Evolutionary conservation across 2,113 vertebrate species (phyloP).

Genomic region (Archocentrus centrarchus): DNA sequence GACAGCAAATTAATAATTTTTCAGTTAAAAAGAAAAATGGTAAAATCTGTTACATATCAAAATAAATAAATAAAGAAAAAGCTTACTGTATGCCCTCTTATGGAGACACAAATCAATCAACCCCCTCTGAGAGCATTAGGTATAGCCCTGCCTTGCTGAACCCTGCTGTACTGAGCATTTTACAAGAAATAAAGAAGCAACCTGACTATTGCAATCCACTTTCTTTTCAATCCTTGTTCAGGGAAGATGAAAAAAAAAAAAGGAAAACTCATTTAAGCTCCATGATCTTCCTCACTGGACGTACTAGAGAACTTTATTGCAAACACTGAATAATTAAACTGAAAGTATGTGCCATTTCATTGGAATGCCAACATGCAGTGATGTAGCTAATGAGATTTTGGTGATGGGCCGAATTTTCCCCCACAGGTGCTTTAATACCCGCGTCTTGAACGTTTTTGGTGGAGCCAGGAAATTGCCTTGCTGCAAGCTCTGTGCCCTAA

Average conservation of each 20-base stretch:
- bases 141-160: background rate
- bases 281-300: constrained; percentile 21
- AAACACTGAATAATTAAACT: constrained; percentile 54
- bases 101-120: background rate
- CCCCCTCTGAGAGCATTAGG: no score
- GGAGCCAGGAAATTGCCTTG: constrained; percentile 39
- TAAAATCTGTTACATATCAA: background rate
- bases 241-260: background rate
- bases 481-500: background rate
- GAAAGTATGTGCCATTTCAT: constrained; percentile 17
- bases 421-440: constrained; percentile 41
- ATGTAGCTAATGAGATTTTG: constrained; percentile 52
- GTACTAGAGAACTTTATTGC: background rate
- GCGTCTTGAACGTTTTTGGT: constrained; percentile 5
- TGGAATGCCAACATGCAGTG: constrained; percentile 20
- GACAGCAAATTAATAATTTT: background rate
- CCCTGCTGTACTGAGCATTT: background rate
- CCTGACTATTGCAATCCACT: background rate
- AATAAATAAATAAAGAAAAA: background rate
- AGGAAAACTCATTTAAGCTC: background rate
- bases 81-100: fast-evolving
- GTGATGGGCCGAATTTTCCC: constrained; percentile 15
- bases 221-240: background rate
- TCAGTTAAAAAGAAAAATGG: background rate
- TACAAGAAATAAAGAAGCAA: background rate